These are phyloP conservation scores for Mallotus villosus DNA, from an alignment of 2,797 vertebrate genomes.

Conservation along the genomic window DNA sequence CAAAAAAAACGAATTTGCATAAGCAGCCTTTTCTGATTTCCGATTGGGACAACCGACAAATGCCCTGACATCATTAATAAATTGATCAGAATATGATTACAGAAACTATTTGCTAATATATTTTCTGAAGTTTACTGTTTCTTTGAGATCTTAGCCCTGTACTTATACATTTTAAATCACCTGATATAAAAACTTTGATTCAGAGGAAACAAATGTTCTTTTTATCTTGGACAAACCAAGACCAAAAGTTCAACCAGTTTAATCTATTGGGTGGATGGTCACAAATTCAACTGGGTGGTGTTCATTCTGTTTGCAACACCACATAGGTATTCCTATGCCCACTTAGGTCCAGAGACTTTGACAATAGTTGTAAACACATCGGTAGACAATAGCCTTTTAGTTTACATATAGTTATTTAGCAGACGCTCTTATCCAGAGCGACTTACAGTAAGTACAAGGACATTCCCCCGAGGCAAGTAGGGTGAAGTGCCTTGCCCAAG, in stretches of 20 bases:
- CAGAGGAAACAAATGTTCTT: conserved; percentile 3
- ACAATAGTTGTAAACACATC: neutral
- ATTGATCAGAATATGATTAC: conserved; percentile 73
- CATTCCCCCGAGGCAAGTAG: no score
- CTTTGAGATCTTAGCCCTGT: neutral
- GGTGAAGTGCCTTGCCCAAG: no score
- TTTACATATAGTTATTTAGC: no score
- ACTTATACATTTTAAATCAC: neutral
- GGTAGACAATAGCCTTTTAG: conserved; percentile 29
- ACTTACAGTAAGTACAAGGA: no score
- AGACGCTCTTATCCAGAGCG: no score
- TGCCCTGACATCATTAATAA: conserved; percentile 79
- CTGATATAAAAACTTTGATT: neutral
- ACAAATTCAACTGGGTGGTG: neutral
- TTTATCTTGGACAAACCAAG: conserved; percentile 26
- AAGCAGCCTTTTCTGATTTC: conserved; percentile 64
- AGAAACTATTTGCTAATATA: conserved; percentile 52
- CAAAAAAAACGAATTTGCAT: conserved; percentile 21
- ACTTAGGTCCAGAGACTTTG: conserved; percentile 33
- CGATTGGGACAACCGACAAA: conserved; percentile 58
- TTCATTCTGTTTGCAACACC: conserved; percentile 32
- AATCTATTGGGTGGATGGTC: neutral
- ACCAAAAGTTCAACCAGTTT: neutral
- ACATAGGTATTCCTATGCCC: conserved; percentile 42
- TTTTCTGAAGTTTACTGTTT: conserved; percentile 3